phyloP scores from a whole-genome alignment of 2,113 vertebrate genomes.

The Cepphus grylle region DNA sequence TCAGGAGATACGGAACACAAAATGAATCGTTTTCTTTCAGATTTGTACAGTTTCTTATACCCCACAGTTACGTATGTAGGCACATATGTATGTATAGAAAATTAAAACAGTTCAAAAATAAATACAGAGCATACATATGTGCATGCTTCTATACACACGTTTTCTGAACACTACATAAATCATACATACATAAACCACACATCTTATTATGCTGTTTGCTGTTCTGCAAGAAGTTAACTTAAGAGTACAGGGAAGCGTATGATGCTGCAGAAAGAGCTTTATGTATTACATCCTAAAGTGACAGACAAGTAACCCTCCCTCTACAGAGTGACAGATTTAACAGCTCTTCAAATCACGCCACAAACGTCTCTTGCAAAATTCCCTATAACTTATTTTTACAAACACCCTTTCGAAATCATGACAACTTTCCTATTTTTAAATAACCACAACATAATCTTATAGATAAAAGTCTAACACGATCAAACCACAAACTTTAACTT shows the following conservation, averaged over 20 bases:
- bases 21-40: neutral
- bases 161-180: neutral
- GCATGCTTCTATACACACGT: neutral
- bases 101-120: neutral
- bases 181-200: neutral
- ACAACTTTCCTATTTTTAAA: neutral
- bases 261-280: neutral
- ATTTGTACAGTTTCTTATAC: neutral
- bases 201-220: neutral
- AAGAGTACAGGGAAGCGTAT: neutral
- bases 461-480: neutral
- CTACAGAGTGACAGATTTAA: neutral
- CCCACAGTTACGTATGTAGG: too few relatives aligned
- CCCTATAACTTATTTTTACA: neutral
- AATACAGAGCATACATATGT: neutral
- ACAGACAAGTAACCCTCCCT: neutral
- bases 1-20: accelerated
- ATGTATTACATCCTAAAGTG: neutral
- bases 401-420: neutral
- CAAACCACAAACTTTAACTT: neutral
- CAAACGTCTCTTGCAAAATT: neutral
- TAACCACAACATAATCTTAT: neutral
- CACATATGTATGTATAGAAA: neutral
- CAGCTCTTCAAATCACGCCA: neutral
- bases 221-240: neutral